Conservation (phyloP, 2,113 vertebrate genomes). For the Zosterops japonicus region DNA sequence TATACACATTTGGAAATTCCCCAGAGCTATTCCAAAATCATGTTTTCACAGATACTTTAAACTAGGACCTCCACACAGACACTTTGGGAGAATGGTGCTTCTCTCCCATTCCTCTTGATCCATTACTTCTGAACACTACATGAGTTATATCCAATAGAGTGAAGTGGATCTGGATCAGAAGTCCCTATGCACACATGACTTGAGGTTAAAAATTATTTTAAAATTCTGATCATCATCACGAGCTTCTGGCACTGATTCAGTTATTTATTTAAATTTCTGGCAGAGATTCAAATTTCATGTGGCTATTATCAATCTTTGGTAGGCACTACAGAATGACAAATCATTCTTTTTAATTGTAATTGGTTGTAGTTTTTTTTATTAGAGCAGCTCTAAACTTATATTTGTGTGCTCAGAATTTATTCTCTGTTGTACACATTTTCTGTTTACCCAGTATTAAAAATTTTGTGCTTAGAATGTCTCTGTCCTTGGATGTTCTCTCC, state of each 20-base stretch:
- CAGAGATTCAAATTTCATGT: neutral
- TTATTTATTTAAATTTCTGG: neutral
- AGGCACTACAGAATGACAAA: neutral
- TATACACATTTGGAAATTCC: neutral
- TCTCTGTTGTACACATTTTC: neutral
- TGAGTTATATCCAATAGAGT: neutral
- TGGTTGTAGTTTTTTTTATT: neutral
- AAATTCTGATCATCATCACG: neutral
- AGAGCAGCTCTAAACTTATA: neutral
- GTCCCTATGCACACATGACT: neutral
- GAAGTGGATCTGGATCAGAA: neutral
- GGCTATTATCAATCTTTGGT: neutral
- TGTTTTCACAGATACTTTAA: neutral
- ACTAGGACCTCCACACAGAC: fast-evolving
- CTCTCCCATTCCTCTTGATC: neutral
- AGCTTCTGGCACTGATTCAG: neutral
- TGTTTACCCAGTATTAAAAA: neutral
- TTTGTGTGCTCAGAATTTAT: neutral
- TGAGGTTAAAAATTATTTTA: neutral
- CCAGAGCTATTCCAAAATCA: neutral
- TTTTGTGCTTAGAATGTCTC: neutral
- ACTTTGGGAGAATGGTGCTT: neutral
- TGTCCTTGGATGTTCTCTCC: neutral
- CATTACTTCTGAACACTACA: neutral
- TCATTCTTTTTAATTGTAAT: neutral